Base-by-base conservation (phyloP, 2,797 vertebrate genomes). In the Phataginus tricuspis region DNA sequence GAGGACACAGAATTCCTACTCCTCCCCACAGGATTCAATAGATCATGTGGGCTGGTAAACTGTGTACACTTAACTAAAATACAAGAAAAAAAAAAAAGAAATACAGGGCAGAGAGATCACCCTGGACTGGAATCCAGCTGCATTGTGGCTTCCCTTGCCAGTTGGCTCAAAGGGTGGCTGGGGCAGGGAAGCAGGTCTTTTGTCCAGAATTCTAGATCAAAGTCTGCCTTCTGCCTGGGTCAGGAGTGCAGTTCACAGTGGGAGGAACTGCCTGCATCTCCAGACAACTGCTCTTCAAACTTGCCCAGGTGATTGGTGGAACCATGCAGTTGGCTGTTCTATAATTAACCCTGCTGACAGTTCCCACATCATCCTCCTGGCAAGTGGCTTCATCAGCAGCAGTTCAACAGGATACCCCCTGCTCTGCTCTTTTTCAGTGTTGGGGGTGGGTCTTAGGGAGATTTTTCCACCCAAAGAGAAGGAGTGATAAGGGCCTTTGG, bases 191-290 rank as follows among this genome's bases (percentile, higher is more conserved):
- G 19, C 11, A 5, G 2, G 9, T 25, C 39, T 90, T 0, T 39
- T n/a, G 55, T 57, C 49, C 59, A 14, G 19, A 94, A 72, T 90
- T 90, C 80, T 39, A 95, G 39, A 66, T 71, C n/a, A 90, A 59
- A 92, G n/a, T 6, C 49, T 69, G 61, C 19, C 23, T 72, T 66
- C 53, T 12, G 13, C 14, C 42, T 68, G 37, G 59, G 16, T 29
- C 11, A 25, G 23, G 51, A n/a, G 6, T 39, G 21, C 42, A 14
- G 34, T 18, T 87, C 13, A 10, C 37, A n/a, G 23, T 66, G 61
- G 69, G 21, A 63, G 2, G 21, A 13, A 64, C 69, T 57, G 42
- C 34, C 89, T 31, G 29, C 4, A 37, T 23, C 37, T 79, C 21
- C 21, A 42, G 72, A 86, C n/a, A 68, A 59, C 59, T 37, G 53